phyloP scores from a whole-genome alignment of 2,888 invertebrate genomes.

The Lasioglossum lativentre region DNA sequence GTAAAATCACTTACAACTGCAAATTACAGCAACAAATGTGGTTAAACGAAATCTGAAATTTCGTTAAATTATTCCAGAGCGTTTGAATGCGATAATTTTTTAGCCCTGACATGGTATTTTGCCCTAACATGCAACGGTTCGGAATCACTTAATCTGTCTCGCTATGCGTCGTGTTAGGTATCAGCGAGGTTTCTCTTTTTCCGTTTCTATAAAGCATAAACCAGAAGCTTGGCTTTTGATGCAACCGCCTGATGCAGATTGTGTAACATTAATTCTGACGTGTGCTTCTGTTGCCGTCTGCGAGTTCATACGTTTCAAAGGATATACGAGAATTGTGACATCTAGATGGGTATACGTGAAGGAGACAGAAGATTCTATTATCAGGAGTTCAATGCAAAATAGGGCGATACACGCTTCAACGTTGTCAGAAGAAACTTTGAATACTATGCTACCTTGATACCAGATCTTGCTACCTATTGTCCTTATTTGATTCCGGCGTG shows the following conservation, averaged over 20 bases:
- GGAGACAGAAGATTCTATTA: slow-evolving; percentile 11
- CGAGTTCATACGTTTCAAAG: slow-evolving; percentile 5
- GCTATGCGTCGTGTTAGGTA: background rate
- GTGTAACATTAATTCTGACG: slow-evolving; percentile 5
- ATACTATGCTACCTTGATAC: background rate
- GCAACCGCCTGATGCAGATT: slow-evolving; percentile 4
- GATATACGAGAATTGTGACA: background rate
- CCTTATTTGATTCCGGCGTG: background rate
- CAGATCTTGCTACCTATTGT: background rate
- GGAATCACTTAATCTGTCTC: background rate
- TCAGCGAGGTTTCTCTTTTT: background rate
- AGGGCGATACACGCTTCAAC: background rate
- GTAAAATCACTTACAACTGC: no score
- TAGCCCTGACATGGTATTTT: background rate
- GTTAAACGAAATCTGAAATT: background rate
- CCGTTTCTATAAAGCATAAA: background rate
- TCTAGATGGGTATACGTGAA: background rate
- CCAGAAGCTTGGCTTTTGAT: background rate
- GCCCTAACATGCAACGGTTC: background rate
- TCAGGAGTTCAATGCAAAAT: background rate
- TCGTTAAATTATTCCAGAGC: background rate
- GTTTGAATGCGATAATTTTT: background rate
- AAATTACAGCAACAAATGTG: no score
- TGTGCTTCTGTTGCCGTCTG: background rate
- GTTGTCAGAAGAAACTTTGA: background rate